These are phyloP conservation scores for Thera britannica DNA, from an alignment of 2,888 invertebrate species.

Conservation along the genomic window DNA sequence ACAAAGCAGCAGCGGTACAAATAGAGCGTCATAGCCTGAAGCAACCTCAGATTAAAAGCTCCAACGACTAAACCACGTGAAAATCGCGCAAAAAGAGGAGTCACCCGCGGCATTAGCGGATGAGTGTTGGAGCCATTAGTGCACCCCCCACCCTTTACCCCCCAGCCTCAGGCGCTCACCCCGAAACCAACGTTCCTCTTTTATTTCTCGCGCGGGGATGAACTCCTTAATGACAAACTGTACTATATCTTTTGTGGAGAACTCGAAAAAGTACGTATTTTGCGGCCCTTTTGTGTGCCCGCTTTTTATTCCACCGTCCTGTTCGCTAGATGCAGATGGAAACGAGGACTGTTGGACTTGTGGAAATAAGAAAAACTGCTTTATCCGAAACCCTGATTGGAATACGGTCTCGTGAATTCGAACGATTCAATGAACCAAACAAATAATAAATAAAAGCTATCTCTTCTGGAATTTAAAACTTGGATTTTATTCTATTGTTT, in stretches of 20 bases:
- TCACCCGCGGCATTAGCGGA: slow-evolving; percentile 85
- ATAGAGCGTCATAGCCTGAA: slow-evolving; percentile 76
- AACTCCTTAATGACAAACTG: slow-evolving; percentile 85
- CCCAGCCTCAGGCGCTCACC: slow-evolving; percentile 57
- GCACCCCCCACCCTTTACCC: slow-evolving; percentile 56
- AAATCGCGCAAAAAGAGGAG: slow-evolving; percentile 84
- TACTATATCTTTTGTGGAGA: slow-evolving; percentile 85
- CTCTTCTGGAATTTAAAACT: slow-evolving; percentile 33
- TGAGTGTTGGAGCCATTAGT: slow-evolving; percentile 85
- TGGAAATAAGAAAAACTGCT: slow-evolving; percentile 67
- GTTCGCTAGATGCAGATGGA: slow-evolving; percentile 60
- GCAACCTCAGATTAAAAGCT: slow-evolving; percentile 82
- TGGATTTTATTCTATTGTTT: slow-evolving; percentile 26
- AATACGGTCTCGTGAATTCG: slow-evolving; percentile 42
- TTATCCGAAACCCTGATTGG: slow-evolving; percentile 61
- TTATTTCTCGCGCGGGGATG: slow-evolving; percentile 85
- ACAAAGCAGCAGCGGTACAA: slow-evolving; percentile 58
- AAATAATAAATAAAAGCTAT: slow-evolving; percentile 27
- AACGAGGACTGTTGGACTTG: slow-evolving; percentile 59
- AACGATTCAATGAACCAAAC: slow-evolving; percentile 39
- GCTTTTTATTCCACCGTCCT: slow-evolving; percentile 75
- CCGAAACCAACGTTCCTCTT: slow-evolving; percentile 78
- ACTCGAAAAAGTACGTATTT: slow-evolving; percentile 84
- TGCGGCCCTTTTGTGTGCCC: slow-evolving; percentile 82
- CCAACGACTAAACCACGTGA: slow-evolving; percentile 83